Percentiles rank a stretch among this genome's conserved stretches.
Conservation (phyloP, 2,113 vertebrate species). For the Sardina pilchardus region DNA sequence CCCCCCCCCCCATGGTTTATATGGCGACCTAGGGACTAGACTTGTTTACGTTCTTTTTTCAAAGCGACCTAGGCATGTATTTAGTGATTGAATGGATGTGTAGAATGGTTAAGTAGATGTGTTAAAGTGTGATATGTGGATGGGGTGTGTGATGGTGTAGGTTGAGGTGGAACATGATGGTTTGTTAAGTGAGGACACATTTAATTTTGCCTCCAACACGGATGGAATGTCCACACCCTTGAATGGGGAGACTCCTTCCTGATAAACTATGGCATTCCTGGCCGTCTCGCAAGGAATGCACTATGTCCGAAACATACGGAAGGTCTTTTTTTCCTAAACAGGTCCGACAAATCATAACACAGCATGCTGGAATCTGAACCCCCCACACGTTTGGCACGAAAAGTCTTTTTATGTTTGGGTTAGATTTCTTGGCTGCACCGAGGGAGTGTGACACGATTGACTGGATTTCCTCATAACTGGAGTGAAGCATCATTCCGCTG, state of each 20-base stretch:
- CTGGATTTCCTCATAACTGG: constrained; percentile 47
- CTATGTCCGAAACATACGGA: not conserved
- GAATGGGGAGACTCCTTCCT: not conserved
- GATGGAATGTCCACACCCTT: constrained; percentile 18
- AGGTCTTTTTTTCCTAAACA: not conserved
- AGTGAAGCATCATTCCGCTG: not conserved
- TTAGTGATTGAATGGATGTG: not conserved
- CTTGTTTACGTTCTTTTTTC: not conserved
- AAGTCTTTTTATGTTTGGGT: not conserved
- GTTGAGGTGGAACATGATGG: not conserved
- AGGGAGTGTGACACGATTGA: constrained; percentile 20
- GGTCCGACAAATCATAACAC: not conserved
- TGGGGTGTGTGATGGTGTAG: not conserved
- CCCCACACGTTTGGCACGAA: not conserved
- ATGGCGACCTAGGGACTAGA: not conserved
- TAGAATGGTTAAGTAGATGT: not conserved
- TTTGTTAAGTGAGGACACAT: too few relatives aligned
- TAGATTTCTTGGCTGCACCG: not conserved
- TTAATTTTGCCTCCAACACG: not conserved
- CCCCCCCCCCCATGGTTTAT: not conserved
- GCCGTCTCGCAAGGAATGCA: not conserved
- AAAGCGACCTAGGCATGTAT: not conserved
- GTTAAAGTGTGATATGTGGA: not conserved
- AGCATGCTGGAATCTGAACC: not conserved
- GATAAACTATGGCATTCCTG: not conserved